phyloP scores from a whole-genome alignment of 2,113 vertebrate species.

The Ophthalmolycus amberensis region DNA sequence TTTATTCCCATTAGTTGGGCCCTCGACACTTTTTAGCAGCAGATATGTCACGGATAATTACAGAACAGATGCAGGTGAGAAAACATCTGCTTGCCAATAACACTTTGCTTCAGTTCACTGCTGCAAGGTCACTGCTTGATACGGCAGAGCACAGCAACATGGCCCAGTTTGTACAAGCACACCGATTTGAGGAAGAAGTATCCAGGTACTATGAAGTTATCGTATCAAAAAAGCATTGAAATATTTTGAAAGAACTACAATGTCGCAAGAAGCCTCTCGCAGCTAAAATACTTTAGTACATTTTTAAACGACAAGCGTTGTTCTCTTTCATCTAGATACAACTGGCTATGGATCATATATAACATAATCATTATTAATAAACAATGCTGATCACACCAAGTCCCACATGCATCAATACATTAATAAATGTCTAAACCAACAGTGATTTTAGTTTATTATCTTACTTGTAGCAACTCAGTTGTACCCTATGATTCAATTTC shows the following conservation, averaged over 20 bases:
- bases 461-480: background rate
- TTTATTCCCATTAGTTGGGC: conserved; percentile 4
- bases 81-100: conserved; percentile 44
- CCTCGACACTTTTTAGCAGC: conserved; percentile 5
- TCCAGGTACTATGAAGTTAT: background rate
- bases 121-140: conserved; percentile 23
- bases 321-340: background rate
- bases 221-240: background rate
- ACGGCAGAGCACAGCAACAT: background rate
- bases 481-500: too few relatives aligned
- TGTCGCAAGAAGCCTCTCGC: background rate
- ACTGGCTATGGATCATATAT: background rate
- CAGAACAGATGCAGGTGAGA: conserved; percentile 37
- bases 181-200: background rate
- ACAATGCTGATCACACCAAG: conserved; percentile 1
- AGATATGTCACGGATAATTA: conserved; percentile 13
- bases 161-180: background rate
- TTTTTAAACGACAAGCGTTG: background rate
- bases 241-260: background rate
- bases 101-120: background rate
- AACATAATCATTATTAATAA: background rate
- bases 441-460: background rate
- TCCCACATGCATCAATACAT: background rate
- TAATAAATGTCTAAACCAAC: background rate
- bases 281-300: background rate